Conservation (phyloP, 2,888 invertebrate genomes). For the Dryococelus australis region DNA sequence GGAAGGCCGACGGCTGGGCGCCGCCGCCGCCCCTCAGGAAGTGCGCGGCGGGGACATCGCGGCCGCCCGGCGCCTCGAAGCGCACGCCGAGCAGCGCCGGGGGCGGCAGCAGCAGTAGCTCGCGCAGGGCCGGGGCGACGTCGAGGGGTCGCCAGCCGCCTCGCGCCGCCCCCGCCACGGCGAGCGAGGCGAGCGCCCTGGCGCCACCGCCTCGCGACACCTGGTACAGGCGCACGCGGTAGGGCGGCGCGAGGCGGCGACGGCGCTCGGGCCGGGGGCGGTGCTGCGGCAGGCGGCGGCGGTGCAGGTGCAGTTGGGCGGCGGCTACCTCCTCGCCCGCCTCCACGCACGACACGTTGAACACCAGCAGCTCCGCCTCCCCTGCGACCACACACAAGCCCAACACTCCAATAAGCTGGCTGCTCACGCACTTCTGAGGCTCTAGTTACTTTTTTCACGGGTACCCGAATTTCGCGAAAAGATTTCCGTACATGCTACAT, state of each 20-base stretch:
- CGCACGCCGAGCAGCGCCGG: constrained; percentile 38
- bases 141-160: constrained; percentile 43
- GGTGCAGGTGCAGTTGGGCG: constrained; percentile 57
- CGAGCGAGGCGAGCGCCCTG: constrained; percentile 35
- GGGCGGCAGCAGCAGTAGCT: constrained; percentile 34
- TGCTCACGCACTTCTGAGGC: too few relatives aligned
- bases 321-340: constrained; percentile 54
- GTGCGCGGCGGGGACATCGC: constrained; percentile 32
- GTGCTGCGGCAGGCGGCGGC: constrained; percentile 40
- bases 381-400: too few relatives aligned
- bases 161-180: constrained; percentile 37
- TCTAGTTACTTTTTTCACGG: too few relatives aligned
- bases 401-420: too few relatives aligned
- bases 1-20: constrained; percentile 38
- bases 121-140: constrained; percentile 38
- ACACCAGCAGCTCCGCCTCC: constrained; percentile 54
- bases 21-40: constrained; percentile 37
- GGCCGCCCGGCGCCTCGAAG: constrained; percentile 41
- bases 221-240: constrained; percentile 39
- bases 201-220: constrained; percentile 35
- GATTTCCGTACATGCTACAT: too few relatives aligned
- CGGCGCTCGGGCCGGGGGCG: constrained; percentile 35
- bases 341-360: constrained; percentile 56
- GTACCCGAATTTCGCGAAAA: too few relatives aligned
- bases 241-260: constrained; percentile 38